Conservation (phyloP, 1,140 invertebrate genomes). For the Drosophila bipectinata region DNA sequence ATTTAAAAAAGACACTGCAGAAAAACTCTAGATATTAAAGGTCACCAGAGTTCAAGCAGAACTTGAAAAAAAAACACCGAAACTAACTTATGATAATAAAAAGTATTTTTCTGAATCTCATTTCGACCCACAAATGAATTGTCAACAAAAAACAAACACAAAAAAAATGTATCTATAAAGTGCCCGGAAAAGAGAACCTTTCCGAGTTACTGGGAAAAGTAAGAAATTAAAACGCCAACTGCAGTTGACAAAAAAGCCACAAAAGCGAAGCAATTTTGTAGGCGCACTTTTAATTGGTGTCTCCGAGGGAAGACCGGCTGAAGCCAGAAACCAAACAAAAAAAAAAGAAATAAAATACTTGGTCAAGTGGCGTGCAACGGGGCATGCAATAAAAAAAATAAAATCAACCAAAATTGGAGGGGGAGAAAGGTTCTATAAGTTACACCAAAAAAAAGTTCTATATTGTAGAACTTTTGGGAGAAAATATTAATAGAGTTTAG, state of each 20-base stretch:
- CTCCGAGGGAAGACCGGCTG: neutral
- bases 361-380: conserved; percentile 17
- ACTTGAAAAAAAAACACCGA: neutral
- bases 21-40: neutral
- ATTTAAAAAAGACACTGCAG: too few relatives aligned
- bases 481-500: neutral
- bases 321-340: neutral
- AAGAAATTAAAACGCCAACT: conserved; percentile 51
- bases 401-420: neutral
- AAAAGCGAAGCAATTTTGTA: conserved; percentile 30
- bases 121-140: neutral
- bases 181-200: neutral
- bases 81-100: neutral
- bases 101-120: neutral
- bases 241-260: conserved; percentile 46
- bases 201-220: conserved; percentile 29
- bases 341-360: conserved; percentile 5
- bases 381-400: conserved; percentile 14
- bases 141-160: neutral
- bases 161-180: neutral
- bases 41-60: neutral
- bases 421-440: conserved; percentile 7
- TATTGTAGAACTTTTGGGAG: neutral
- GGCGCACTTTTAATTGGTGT: conserved; percentile 46
- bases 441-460: neutral